Evolutionary conservation across 1,140 invertebrate genomes (phyloP).

Genomic region (Drosophila carrolli): DNA sequence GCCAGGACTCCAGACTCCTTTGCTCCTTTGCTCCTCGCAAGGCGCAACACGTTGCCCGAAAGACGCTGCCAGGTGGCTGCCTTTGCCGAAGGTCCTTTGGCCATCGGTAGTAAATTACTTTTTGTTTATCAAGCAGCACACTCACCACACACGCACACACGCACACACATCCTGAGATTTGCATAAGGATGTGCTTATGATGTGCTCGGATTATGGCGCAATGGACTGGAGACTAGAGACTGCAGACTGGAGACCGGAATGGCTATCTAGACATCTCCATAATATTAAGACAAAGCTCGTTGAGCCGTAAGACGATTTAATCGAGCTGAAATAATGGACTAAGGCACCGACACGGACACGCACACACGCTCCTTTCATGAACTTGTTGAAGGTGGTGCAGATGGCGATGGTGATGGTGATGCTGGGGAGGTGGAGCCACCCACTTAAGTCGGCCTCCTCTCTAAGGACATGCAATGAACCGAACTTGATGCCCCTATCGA

Average conservation of each 20-base stretch:
- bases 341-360: constrained; percentile 44
- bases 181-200: constrained; percentile 83
- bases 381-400: constrained; percentile 38
- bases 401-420: neutral
- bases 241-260: constrained; percentile 9
- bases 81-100: constrained; percentile 31
- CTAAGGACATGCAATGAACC: constrained; percentile 33
- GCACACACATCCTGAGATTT: constrained; percentile 55
- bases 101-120: constrained; percentile 75
- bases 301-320: constrained; percentile 82
- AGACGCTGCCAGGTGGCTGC: constrained; percentile 64
- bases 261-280: constrained; percentile 79
- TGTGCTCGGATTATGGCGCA: constrained; percentile 75
- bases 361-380: constrained; percentile 9
- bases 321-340: constrained; percentile 82
- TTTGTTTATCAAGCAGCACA: constrained; percentile 75
- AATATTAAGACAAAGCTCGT: constrained; percentile 82
- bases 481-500: constrained; percentile 55
- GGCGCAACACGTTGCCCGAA: constrained; percentile 76
- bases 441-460: neutral
- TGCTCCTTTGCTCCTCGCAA: constrained; percentile 58
- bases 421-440: neutral
- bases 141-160: constrained; percentile 31
- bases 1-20: constrained; percentile 19
- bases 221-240: constrained; percentile 54